Conservation (phyloP, 2,888 invertebrate species). For the Cetonia aurata region DNA sequence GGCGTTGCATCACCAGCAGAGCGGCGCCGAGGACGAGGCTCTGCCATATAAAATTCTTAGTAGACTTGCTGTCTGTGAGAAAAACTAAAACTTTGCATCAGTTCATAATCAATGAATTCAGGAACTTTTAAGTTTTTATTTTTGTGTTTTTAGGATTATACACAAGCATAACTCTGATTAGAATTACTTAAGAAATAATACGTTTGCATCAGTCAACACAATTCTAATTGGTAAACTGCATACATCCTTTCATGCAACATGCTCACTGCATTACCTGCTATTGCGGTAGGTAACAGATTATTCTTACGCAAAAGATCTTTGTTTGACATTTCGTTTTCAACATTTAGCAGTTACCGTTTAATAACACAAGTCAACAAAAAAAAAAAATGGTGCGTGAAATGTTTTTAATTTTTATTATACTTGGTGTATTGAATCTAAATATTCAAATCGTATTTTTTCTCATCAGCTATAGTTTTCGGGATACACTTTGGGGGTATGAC, state of each 20-base stretch:
- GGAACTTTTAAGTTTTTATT: background rate
- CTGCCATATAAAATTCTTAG: slow-evolving; percentile 33
- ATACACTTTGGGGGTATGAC: too few species aligned
- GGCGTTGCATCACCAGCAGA: slow-evolving; percentile 53
- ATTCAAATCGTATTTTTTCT: too few species aligned
- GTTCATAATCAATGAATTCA: slow-evolving; percentile 15
- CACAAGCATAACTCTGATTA: background rate
- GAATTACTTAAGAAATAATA: background rate
- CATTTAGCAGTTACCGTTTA: background rate
- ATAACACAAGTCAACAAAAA: too few species aligned
- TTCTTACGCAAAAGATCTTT: background rate
- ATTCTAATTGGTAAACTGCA: background rate
- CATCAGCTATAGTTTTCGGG: too few species aligned
- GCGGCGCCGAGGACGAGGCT: slow-evolving; percentile 42
- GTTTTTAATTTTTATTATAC: too few species aligned
- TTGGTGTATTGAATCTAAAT: too few species aligned
- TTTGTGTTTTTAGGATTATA: background rate
- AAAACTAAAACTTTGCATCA: slow-evolving; percentile 21
- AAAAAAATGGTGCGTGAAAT: too few species aligned
- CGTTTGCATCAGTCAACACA: background rate
- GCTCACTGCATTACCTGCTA: background rate
- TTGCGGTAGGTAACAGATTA: slow-evolving; percentile 20
- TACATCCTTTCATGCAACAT: background rate
- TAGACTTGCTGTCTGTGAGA: slow-evolving; percentile 37
- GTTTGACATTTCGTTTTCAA: background rate